phyloP scores from a whole-genome alignment of 92 coral and sea anemone genomes.

The Diadumene lineata region DNA sequence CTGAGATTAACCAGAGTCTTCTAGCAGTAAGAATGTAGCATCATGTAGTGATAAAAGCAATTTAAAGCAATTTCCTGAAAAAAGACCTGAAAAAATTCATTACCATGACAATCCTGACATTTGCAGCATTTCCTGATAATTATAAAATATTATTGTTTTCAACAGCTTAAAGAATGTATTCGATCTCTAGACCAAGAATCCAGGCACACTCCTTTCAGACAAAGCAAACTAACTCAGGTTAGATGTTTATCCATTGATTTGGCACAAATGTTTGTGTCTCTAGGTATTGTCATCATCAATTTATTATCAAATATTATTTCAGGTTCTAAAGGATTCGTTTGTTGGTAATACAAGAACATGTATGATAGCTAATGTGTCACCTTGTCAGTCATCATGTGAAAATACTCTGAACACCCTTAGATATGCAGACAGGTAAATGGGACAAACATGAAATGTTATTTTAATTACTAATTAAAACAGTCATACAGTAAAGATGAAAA shows the following conservation, averaged over 20 bases:
- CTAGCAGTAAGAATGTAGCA: slow-evolving; percentile 89
- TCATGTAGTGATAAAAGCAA: too few species aligned
- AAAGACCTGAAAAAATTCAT: too few species aligned
- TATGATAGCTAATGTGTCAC: slow-evolving; percentile 89
- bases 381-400: slow-evolving; percentile 73
- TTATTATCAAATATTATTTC: background rate
- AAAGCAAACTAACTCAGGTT: slow-evolving; percentile 90
- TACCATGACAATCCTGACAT: too few species aligned
- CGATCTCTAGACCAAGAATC: slow-evolving; percentile 85
- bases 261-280: too few species aligned
- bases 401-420: slow-evolving; percentile 80
- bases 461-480: too few species aligned
- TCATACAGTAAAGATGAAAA: too few species aligned
- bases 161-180: slow-evolving; percentile 81
- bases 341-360: slow-evolving; percentile 85
- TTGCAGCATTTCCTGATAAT: too few species aligned
- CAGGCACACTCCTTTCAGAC: slow-evolving; percentile 88
- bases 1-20: slow-evolving; percentile 87
- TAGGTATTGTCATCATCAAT: background rate
- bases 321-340: slow-evolving; percentile 87
- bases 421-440: slow-evolving; percentile 78
- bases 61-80: too few species aligned
- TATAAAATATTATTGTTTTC: background rate
- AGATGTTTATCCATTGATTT: background rate
- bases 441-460: too few species aligned